These are phyloP conservation scores for Pelobates cultripes DNA, from an alignment of 2,797 vertebrate genomes.

Conservation along the genomic window DNA sequence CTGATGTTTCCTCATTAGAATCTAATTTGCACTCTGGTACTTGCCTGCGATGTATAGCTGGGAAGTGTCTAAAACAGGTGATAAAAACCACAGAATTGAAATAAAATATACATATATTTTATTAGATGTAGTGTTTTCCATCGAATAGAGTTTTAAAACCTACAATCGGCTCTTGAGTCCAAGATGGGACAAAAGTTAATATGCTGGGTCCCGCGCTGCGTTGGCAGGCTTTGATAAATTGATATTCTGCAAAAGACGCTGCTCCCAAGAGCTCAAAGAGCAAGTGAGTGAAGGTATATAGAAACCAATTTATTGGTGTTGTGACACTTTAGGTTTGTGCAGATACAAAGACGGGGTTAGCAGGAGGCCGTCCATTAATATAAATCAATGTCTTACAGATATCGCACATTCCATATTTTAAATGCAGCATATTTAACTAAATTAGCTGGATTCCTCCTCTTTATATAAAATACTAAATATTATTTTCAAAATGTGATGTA, in stretches of 20 bases:
- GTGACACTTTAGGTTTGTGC: conserved; percentile 5
- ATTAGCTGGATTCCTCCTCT: too few relatives aligned
- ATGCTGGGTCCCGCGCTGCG: neutral
- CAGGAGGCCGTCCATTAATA: neutral
- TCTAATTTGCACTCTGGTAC: conserved; percentile 70
- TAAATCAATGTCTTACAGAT: neutral
- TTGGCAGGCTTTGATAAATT: conserved; percentile 33
- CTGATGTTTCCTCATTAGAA: conserved; percentile 77
- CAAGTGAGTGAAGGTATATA: conserved; percentile 14
- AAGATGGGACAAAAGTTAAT: conserved; percentile 47
- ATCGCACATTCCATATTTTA: too few relatives aligned
- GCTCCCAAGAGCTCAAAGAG: conserved; percentile 20
- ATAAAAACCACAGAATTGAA: conserved; percentile 67
- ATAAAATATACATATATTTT: conserved; percentile 18
- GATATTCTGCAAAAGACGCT: conserved; percentile 1
- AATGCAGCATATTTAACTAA: too few relatives aligned
- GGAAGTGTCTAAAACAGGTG: conserved; percentile 65
- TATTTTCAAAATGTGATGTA: too few relatives aligned
- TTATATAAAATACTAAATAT: too few relatives aligned
- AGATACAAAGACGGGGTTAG: conserved; percentile 20
- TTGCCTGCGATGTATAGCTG: conserved; percentile 69
- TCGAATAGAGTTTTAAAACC: neutral
- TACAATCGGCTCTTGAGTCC: conserved; percentile 30
- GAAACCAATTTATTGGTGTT: conserved; percentile 21
- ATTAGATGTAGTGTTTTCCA: neutral